A percentile compares a stretch with the other conserved stretches of the same genome.
phyloP scores from a whole-genome alignment of 2,888 invertebrate species.

The Omphaloscelis lunosa region DNA sequence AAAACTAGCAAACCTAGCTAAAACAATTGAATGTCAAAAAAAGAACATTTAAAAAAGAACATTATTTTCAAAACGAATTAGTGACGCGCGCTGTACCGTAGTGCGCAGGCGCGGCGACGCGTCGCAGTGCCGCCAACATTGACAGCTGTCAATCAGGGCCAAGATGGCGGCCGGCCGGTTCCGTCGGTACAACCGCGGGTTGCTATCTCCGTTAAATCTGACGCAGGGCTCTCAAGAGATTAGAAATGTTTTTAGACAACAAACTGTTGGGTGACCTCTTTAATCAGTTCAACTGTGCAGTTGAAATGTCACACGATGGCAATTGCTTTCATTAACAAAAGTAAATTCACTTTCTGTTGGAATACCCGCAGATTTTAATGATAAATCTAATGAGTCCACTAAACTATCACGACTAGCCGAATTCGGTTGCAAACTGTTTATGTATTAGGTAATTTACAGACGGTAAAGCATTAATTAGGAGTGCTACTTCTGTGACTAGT shows the following conservation, averaged over 20 bases:
- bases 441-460: conserved; percentile 11
- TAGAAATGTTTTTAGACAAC: conserved; percentile 68
- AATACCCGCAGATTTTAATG: conserved; percentile 50
- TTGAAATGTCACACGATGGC: conserved; percentile 60
- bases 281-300: conserved; percentile 61
- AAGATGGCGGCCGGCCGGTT: conserved; percentile 89
- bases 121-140: conserved; percentile 89
- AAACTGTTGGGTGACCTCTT: conserved; percentile 61
- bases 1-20: conserved; percentile 13
- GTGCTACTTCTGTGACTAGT: not conserved
- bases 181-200: conserved; percentile 73
- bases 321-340: conserved; percentile 63
- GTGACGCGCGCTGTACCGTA: conserved; percentile 78
- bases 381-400: conserved; percentile 52
- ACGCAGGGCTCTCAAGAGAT: conserved; percentile 72
- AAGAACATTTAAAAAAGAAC: conserved; percentile 58
- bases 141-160: conserved; percentile 90
- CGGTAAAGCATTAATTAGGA: conserved; percentile 25
- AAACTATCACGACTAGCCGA: conserved; percentile 61
- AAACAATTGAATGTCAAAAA: conserved; percentile 55
- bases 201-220: conserved; percentile 81
- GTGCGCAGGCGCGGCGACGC: conserved; percentile 86
- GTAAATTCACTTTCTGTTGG: conserved; percentile 48
- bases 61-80: conserved; percentile 81
- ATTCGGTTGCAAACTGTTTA: conserved; percentile 23